Evolutionary conservation across 1,140 invertebrate species (phyloP).

Genomic region (Danaus plexippus): DNA sequence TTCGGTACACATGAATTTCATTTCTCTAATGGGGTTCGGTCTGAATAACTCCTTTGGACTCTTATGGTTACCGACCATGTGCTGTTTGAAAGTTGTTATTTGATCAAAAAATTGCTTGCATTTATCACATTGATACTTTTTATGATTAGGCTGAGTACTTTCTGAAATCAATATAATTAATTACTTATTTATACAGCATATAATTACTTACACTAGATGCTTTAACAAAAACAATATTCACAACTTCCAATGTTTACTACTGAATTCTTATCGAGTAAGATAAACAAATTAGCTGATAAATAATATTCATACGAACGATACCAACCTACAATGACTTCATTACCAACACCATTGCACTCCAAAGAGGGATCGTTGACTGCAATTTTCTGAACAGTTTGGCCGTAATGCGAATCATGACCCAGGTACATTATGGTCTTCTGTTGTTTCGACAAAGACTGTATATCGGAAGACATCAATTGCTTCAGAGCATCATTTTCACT

Average conservation of each 20-base stretch:
- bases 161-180: conserved; percentile 10
- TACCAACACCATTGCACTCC: conserved; percentile 33
- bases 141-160: conserved; percentile 26
- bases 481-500: conserved; percentile 51
- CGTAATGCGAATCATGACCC: conserved; percentile 41
- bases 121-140: conserved; percentile 60
- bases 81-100: conserved; percentile 45
- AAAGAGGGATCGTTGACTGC: conserved; percentile 43
- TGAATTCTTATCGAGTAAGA: no score
- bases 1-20: conserved; percentile 44
- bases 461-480: conserved; percentile 56
- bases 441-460: conserved; percentile 43
- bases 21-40: conserved; percentile 13
- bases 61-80: conserved; percentile 43
- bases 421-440: conserved; percentile 55
- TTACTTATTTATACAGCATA: no score
- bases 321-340: conserved; percentile 42
- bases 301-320: not conserved
- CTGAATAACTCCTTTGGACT: conserved; percentile 13
- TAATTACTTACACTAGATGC: no score
- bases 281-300: no score
- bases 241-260: no score
- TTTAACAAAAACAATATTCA: no score
- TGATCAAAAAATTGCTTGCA: conserved; percentile 58
- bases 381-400: conserved; percentile 58